phyloP scores from a whole-genome alignment of 1,140 invertebrate genomes.

The Drosophila suzukii region DNA sequence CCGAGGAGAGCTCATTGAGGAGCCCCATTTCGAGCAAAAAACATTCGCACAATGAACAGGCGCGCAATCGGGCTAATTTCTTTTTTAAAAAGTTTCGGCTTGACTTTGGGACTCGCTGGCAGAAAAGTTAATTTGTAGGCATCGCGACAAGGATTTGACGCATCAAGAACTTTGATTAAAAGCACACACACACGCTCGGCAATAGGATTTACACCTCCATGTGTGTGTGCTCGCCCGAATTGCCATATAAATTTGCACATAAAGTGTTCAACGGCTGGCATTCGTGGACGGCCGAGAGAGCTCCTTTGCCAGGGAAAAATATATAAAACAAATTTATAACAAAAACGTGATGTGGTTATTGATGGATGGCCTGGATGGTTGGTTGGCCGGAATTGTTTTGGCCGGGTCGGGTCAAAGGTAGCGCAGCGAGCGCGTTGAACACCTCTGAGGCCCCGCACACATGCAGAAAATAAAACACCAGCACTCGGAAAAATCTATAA shows the following conservation, averaged over 20 bases:
- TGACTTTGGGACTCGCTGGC: constrained; percentile 44
- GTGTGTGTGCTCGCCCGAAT: constrained; percentile 37
- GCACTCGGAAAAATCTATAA: constrained; percentile 14
- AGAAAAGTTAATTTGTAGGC: constrained; percentile 56
- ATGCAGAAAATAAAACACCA: constrained; percentile 26
- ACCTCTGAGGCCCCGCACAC: constrained; percentile 9
- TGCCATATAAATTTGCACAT: constrained; percentile 60
- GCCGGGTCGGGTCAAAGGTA: constrained; percentile 41
- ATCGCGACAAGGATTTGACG: constrained; percentile 47
- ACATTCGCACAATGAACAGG: constrained; percentile 25
- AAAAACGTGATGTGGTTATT: constrained; percentile 79
- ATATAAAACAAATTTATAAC: constrained; percentile 82
- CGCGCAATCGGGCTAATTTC: constrained; percentile 57
- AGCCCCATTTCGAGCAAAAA: neutral
- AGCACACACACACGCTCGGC: constrained; percentile 22
- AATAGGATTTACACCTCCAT: constrained; percentile 50
- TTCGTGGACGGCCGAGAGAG: constrained; percentile 3
- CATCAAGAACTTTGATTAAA: constrained; percentile 53
- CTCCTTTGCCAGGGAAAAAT: constrained; percentile 52
- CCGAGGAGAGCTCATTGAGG: constrained; percentile 1
- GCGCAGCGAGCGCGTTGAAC: constrained; percentile 6
- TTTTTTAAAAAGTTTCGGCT: constrained; percentile 59
- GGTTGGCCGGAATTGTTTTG: constrained; percentile 48
- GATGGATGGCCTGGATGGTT: constrained; percentile 62
- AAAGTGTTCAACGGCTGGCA: constrained; percentile 44